A percentile compares a stretch with the other conserved stretches of the same genome.
These are phyloP conservation scores for Clarias macrocephalus DNA, from an alignment of 2,113 vertebrate genomes.

Conservation along the genomic window DNA sequence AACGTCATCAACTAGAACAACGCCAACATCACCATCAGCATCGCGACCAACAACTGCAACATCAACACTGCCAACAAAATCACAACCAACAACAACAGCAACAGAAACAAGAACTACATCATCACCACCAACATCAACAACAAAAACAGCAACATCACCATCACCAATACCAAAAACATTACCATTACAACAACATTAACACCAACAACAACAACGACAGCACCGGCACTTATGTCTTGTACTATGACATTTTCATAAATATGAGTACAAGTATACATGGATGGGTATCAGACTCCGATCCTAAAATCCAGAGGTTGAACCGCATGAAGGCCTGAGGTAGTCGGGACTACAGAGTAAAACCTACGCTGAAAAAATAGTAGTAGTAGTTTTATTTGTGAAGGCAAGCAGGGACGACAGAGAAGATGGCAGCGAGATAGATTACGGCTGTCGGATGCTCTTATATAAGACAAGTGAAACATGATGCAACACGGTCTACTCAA, in stretches of 20 bases:
- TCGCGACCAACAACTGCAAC: not conserved
- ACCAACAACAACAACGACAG: not conserved
- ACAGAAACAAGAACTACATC: no score
- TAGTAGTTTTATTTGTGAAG: not conserved
- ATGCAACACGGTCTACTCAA: not conserved
- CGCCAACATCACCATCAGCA: not conserved
- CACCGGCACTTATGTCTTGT: not conserved
- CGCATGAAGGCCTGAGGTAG: no score
- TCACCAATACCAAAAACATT: not conserved
- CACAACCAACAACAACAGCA: not conserved
- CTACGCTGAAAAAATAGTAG: no score
- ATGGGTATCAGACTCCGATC: no score
- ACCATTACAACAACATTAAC: not conserved
- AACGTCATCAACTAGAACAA: no score
- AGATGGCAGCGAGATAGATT: not conserved
- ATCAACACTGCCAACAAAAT: not conserved
- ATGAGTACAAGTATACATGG: no score
- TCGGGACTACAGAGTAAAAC: no score
- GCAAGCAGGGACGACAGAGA: not conserved
- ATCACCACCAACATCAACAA: no score
- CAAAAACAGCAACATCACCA: not conserved
- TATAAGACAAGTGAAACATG: not conserved
- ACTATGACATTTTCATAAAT: no score
- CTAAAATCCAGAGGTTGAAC: no score
- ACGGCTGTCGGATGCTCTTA: not conserved